These are phyloP conservation scores for Pelochelys cantorii DNA, from an alignment of 2,797 vertebrate species.

Conservation along the genomic window DNA sequence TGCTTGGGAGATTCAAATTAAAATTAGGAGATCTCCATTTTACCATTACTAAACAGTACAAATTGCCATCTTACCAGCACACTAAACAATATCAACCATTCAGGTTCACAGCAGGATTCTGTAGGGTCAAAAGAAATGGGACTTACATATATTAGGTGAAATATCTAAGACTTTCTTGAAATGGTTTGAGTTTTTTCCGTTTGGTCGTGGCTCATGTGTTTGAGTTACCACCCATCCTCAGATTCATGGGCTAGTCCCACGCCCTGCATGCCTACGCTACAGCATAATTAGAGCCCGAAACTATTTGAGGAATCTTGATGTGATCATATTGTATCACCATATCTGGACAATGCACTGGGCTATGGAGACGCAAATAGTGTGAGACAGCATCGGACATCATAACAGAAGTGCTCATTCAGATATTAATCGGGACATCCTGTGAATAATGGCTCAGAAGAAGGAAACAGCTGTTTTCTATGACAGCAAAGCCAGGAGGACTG, in stretches of 20 bases:
- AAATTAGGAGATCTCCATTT: neutral
- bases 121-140: neutral
- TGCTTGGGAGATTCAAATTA: neutral
- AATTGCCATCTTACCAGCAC: neutral
- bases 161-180: neutral
- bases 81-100: neutral
- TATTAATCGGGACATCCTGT: neutral
- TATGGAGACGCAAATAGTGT: neutral
- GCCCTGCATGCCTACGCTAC: neutral
- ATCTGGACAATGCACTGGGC: neutral
- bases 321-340: neutral
- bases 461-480: constrained; percentile 18
- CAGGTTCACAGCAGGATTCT: neutral
- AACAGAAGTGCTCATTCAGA: neutral
- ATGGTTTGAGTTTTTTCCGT: neutral
- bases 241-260: neutral
- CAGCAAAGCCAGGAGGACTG: neutral
- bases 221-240: neutral
- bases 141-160: neutral
- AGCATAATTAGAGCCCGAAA: neutral
- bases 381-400: neutral
- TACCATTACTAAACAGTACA: too few species aligned
- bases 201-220: neutral
- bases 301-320: neutral
- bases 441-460: neutral